These are phyloP conservation scores for Spilosoma lubricipeda DNA, from an alignment of 2,888 invertebrate species.

Conservation along the genomic window DNA sequence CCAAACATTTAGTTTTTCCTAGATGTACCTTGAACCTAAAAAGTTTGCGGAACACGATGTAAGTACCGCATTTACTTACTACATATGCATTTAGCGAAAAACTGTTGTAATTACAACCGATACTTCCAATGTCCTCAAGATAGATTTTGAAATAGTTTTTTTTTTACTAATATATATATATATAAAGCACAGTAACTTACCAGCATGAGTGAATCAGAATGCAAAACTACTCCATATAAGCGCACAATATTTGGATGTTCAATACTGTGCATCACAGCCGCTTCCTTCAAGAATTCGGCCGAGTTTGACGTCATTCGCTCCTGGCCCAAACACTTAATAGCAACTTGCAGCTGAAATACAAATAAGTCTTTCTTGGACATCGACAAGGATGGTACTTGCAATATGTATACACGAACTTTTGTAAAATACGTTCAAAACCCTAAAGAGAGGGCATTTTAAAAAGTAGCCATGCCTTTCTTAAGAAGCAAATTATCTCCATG, in stretches of 20 bases:
- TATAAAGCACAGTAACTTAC: constrained; percentile 68
- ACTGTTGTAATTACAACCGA: no score
- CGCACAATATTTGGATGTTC: constrained; percentile 98
- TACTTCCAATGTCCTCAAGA: no score
- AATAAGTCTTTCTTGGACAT: neutral
- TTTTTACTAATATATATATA: neutral
- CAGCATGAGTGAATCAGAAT: constrained; percentile 93
- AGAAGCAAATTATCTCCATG: no score
- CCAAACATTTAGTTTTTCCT: no score
- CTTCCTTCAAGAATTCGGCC: constrained; percentile 98
- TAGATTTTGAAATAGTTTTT: no score
- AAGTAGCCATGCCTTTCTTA: no score
- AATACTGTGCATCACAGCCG: constrained; percentile 99
- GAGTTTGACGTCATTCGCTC: constrained; percentile 98
- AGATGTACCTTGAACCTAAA: no score
- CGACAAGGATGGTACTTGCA: neutral
- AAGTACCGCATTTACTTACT: no score
- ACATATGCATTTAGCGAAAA: no score
- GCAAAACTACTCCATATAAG: constrained; percentile 98
- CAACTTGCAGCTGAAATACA: constrained; percentile 93
- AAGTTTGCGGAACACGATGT: no score
- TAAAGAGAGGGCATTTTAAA: neutral
- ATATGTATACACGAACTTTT: no score
- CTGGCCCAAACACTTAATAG: constrained; percentile 97
- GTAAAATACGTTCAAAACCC: neutral